A percentile compares a stretch with the other conserved stretches of the same genome.
Conservation (phyloP, 2,888 invertebrate species). For the Phorcus lineatus region DNA sequence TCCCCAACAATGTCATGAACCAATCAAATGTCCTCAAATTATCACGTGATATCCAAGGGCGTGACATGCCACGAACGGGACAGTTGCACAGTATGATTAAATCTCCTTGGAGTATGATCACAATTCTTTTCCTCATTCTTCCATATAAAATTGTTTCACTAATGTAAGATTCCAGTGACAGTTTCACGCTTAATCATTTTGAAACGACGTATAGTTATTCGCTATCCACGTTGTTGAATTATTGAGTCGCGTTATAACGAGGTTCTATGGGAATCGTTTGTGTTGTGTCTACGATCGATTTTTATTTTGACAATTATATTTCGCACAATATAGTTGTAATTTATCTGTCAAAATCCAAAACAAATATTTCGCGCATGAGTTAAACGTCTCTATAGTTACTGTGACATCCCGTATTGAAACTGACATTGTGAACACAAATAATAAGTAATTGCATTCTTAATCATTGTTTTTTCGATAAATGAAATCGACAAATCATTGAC, state of each 20-base stretch:
- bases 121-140: no score
- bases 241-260: background rate
- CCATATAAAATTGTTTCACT: no score
- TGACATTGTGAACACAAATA: background rate
- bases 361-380: background rate
- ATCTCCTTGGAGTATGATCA: no score
- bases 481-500: no score
- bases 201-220: background rate
- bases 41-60: slow-evolving; percentile 5
- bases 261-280: background rate
- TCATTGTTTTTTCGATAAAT: no score
- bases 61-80: slow-evolving; percentile 13
- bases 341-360: background rate
- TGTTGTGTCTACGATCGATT: slow-evolving; percentile 5
- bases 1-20: slow-evolving; percentile 19
- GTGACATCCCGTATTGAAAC: slow-evolving; percentile 13
- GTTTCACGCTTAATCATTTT: no score
- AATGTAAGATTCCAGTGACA: no score
- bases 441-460: no score
- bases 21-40: background rate
- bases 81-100: background rate
- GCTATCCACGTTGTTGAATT: background rate
- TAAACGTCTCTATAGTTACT: background rate
- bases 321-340: background rate
- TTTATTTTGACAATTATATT: background rate